These are phyloP conservation scores for Melanotaenia duboulayi DNA, from an alignment of 2,113 vertebrate genomes.

Conservation along the genomic window DNA sequence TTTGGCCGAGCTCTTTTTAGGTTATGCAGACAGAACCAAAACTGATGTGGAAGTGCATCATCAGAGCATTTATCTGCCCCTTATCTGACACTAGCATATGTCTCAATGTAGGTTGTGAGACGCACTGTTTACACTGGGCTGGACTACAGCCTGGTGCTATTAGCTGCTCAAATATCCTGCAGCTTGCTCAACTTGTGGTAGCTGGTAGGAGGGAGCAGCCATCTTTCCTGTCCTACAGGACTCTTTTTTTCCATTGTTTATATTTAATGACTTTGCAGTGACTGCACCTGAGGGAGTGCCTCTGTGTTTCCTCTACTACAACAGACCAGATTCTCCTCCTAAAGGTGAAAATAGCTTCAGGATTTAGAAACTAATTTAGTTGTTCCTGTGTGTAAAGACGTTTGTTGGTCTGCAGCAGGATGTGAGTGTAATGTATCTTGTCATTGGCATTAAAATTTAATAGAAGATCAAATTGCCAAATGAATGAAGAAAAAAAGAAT, in stretches of 20 bases:
- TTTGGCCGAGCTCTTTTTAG: constrained; percentile 15
- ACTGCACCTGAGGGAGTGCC: constrained; percentile 59
- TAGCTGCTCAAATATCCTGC: constrained; percentile 73
- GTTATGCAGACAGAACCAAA: constrained; percentile 42
- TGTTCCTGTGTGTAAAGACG: constrained; percentile 10
- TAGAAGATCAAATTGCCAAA: constrained; percentile 56
- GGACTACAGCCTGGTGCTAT: constrained; percentile 45
- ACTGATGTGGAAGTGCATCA: constrained; percentile 17
- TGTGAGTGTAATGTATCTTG: constrained; percentile 42
- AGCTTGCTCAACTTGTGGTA: constrained; percentile 49
- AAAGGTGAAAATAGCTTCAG: constrained; percentile 27
- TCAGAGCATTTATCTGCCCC: constrained; percentile 38
- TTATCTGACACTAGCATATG: constrained; percentile 48
- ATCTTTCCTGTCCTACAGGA: constrained; percentile 73
- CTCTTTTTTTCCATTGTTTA: constrained; percentile 79
- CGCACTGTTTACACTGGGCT: constrained; percentile 58
- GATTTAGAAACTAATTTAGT: constrained; percentile 15
- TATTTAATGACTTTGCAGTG: constrained; percentile 70
- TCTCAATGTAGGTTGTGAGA: constrained; percentile 30
- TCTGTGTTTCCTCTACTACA: constrained; percentile 51
- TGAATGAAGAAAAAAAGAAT: constrained; percentile 13
- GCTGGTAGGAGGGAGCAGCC: constrained; percentile 58
- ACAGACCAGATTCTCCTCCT: constrained; percentile 48
- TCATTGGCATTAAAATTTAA: constrained; percentile 57
- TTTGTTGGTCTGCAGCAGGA: constrained; percentile 11